phyloP scores from a whole-genome alignment of 2,888 invertebrate species.

The Trissoscelio sp. region DNA sequence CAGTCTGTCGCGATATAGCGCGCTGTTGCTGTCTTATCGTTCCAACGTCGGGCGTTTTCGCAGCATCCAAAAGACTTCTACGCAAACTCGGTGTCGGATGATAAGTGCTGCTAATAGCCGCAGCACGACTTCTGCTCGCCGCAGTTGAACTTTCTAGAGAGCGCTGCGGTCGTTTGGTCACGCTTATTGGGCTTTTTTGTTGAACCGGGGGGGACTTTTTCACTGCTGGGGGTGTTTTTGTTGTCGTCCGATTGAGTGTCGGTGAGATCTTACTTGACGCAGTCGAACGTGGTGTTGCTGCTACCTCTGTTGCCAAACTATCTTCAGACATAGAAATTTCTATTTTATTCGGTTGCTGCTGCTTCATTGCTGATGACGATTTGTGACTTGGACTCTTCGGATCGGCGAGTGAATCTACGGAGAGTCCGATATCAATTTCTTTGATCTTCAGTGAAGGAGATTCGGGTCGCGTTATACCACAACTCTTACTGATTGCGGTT shows the following conservation, averaged over 20 bases:
- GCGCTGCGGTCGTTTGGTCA: conserved; percentile 76
- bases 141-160: conserved; percentile 81
- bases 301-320: conserved; percentile 80
- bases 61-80: conserved; percentile 84
- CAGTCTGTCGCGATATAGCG: conserved; percentile 71
- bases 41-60: conserved; percentile 84
- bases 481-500: conserved; percentile 77
- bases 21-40: conserved; percentile 64
- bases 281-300: conserved; percentile 77
- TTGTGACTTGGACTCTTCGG: conserved; percentile 73
- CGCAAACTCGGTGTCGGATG: conserved; percentile 84
- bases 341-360: conserved; percentile 73
- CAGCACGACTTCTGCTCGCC: conserved; percentile 80
- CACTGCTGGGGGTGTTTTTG: conserved; percentile 66
- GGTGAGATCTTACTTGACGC: conserved; percentile 80
- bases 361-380: conserved; percentile 70
- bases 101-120: conserved; percentile 78
- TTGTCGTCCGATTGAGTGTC: conserved; percentile 73
- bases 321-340: conserved; percentile 83
- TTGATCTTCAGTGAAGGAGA: conserved; percentile 81
- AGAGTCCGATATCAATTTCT: conserved; percentile 78
- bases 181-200: conserved; percentile 74
- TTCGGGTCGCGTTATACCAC: conserved; percentile 82
- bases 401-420: conserved; percentile 81
- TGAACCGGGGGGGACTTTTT: conserved; percentile 79